These are phyloP conservation scores for Pygmarrhopalites habei DNA, from an alignment of 1,140 invertebrate species.

Conservation along the genomic window DNA sequence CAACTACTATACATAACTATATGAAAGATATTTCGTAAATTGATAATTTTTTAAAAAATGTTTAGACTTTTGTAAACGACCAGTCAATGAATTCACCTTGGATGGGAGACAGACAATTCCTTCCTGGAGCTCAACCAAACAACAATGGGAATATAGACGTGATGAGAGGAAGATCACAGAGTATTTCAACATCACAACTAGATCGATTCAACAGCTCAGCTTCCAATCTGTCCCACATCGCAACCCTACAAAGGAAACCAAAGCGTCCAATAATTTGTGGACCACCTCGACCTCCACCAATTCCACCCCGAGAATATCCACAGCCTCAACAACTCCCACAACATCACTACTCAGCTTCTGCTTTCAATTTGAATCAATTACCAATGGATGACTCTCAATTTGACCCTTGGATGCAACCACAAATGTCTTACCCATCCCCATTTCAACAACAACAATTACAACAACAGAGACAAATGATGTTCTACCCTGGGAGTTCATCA, in stretches of 20 bases:
- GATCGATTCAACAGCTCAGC: conserved; percentile 18
- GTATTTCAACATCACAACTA: conserved; percentile 32
- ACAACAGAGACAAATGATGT: conserved; percentile 1
- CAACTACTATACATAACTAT: not conserved
- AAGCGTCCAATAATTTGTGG: conserved; percentile 13
- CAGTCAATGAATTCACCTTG: not conserved
- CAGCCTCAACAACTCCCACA: conserved; percentile 11
- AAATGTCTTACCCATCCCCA: conserved; percentile 4
- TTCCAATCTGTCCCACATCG: conserved; percentile 36
- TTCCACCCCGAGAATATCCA: conserved; percentile 30
- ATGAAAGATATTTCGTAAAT: not conserved
- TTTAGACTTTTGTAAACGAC: not conserved
- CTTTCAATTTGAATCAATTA: conserved; percentile 30
- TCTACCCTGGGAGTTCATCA: conserved; percentile 1
- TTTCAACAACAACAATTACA: conserved; percentile 15
- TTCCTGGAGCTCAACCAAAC: no score
- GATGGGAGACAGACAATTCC: not conserved
- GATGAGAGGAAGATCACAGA: conserved; percentile 16
- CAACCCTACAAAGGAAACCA: conserved; percentile 29
- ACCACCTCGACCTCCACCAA: conserved; percentile 30
- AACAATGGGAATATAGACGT: no score
- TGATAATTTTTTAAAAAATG: not conserved
- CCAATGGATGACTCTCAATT: not conserved
- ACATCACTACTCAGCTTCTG: conserved; percentile 13
- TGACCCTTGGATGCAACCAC: conserved; percentile 18